Evolutionary conservation across 2,797 vertebrate species (phyloP), one percentile per base, ranked within the genome.

Genomic region (Allobates femoralis): DNA sequence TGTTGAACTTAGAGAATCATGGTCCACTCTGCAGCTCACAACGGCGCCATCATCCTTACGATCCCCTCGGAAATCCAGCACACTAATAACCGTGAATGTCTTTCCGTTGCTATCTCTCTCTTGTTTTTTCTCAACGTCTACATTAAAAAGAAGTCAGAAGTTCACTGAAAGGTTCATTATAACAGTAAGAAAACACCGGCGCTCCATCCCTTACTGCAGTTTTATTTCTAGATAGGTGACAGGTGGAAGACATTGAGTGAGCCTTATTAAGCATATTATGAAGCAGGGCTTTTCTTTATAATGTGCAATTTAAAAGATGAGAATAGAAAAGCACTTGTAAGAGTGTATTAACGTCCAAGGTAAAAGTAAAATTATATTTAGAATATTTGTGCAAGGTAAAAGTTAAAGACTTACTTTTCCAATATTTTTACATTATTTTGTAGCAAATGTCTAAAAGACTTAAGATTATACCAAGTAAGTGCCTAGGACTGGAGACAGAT

Each of bases 11-110:
- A 99, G 95, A 55, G 98, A 96, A 86, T 97, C 96, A 0, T 99
- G 98, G 89, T 99, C 97, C 90, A 99, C 98, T 89, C 96, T 96
- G 93, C 98, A 99, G 92, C 97, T 98, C 89, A 99, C 94, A 0
- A 96, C 96, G 53, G 96, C 96, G 0, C 97, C 96, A 12, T 99
- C 97, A 0, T 99, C 98, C 60, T 91, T 95, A 58, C 95, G 94
- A 90, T 99, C 96, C 93, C 97, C 98, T 92, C 94, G 93, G 86
- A 99, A 96, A 92, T 96, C 95, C 91, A 99, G 90, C 0, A 94
- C 96, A 89, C 98, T 99, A 90, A 93, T 96, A 83, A 99, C 97
- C 2, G 96, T 96, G 92, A 98, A 99, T 0, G 98, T 99, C 92
- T 97, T 97, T 56, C 96, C 97, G 69, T 96, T 96, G 76, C 95